These are phyloP conservation scores for Drosophila persimilis DNA, from an alignment of 1,140 invertebrate genomes.

Conservation along the genomic window DNA sequence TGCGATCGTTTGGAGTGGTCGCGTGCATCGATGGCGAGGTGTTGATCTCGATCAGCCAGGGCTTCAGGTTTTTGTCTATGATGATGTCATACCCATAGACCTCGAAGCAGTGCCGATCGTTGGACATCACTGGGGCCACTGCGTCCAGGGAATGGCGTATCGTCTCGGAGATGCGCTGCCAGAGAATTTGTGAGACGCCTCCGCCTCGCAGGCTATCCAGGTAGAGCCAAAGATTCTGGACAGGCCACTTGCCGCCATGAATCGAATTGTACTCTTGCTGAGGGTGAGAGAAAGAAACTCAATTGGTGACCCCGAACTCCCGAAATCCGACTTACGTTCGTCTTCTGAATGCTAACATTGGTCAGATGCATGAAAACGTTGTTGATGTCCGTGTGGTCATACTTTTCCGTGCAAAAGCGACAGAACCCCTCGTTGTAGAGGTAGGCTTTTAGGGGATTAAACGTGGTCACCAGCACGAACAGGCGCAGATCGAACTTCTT, in stretches of 20 bases:
- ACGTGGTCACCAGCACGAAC: conserved; percentile 93
- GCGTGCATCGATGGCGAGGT: conserved; percentile 97
- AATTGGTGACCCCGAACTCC: too few relatives aligned
- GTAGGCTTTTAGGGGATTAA: conserved; percentile 91
- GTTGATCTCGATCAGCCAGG: conserved; percentile 96
- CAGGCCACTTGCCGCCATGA: conserved; percentile 97
- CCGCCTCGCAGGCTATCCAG: conserved; percentile 95
- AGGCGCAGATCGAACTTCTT: conserved; percentile 94
- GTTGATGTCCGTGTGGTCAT: conserved; percentile 89
- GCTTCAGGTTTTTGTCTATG: conserved; percentile 92
- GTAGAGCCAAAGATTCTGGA: conserved; percentile 95
- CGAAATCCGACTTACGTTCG: conserved; percentile 85
- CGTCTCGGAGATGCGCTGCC: conserved; percentile 92
- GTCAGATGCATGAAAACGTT: conserved; percentile 95
- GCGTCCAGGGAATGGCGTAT: conserved; percentile 93
- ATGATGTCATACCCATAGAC: conserved; percentile 96
- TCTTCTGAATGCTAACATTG: conserved; percentile 93
- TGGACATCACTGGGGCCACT: conserved; percentile 92
- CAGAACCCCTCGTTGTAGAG: conserved; percentile 92
- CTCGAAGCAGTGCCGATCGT: conserved; percentile 92
- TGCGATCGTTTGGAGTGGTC: conserved; percentile 97
- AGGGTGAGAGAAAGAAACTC: conserved; percentile 50
- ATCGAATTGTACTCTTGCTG: conserved; percentile 97
- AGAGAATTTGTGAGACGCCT: conserved; percentile 91
- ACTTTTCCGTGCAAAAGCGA: conserved; percentile 92